These are phyloP conservation scores for Harmothoe impar DNA, from an alignment of 2,888 invertebrate species.

Conservation along the genomic window DNA sequence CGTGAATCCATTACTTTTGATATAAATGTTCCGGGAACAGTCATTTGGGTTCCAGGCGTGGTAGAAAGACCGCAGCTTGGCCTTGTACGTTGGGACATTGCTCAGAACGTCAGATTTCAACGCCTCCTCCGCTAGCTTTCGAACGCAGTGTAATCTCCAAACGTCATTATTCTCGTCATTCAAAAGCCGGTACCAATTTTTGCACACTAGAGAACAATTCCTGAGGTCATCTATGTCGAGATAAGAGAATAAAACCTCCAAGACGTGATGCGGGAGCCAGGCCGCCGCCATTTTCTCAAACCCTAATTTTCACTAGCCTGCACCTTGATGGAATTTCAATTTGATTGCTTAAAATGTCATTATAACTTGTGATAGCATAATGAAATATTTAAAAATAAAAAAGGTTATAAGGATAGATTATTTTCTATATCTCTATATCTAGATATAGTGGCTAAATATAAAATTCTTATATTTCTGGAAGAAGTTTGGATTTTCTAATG, in stretches of 20 bases:
- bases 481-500: too few species aligned
- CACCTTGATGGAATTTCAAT: too few species aligned
- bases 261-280: conserved; percentile 75
- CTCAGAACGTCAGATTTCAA: conserved; percentile 95
- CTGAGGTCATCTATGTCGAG: conserved; percentile 92
- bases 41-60: conserved; percentile 99
- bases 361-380: background rate
- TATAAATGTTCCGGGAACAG: conserved; percentile 97
- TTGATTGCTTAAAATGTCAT: background rate
- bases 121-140: conserved; percentile 92
- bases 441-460: too few species aligned
- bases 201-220: conserved; percentile 95
- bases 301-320: conserved; percentile 37
- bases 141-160: conserved; percentile 94
- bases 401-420: background rate
- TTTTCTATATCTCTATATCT: too few species aligned
- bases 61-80: conserved; percentile 93
- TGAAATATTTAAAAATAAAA: background rate
- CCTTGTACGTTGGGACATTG: conserved; percentile 94
- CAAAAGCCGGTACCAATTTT: conserved; percentile 94
- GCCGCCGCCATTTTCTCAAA: conserved; percentile 64
- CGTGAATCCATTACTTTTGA: conserved; percentile 98
- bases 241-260: conserved; percentile 89
- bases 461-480: too few species aligned
- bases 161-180: conserved; percentile 97